phyloP scores from a whole-genome alignment of 2,888 invertebrate genomes.

The Cyrtodaria siliqua region DNA sequence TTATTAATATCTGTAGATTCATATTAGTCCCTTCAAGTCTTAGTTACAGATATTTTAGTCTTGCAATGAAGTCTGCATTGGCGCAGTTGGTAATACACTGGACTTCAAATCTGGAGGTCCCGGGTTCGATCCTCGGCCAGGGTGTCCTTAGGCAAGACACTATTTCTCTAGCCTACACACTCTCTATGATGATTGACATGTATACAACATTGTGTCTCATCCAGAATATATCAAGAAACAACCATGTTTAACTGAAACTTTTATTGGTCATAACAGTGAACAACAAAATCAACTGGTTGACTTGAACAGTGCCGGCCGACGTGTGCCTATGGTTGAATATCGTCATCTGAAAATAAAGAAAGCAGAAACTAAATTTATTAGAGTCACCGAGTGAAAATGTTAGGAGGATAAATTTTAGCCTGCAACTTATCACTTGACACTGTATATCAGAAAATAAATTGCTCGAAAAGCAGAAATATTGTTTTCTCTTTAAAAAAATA shows the following conservation, averaged over 20 bases:
- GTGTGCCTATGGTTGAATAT: conserved; percentile 7
- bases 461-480: conserved; percentile 2
- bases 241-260: no score
- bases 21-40: conserved; percentile 1
- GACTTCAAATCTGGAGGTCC: no score
- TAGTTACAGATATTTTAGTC: no score
- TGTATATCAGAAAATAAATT: conserved; percentile 12
- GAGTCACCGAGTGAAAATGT: no score
- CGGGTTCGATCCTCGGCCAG: no score
- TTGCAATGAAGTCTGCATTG: no score
- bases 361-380: no score
- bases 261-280: neutral
- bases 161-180: conserved; percentile 7
- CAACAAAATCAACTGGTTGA: conserved; percentile 10
- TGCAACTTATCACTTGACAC: conserved; percentile 6
- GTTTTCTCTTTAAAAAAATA: conserved; percentile 1
- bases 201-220: no score
- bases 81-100: no score
- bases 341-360: neutral
- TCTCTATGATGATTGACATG: no score
- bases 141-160: conserved; percentile 8
- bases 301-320: conserved; percentile 6
- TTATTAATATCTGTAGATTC: conserved; percentile 12
- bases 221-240: no score
- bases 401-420: no score